A percentile compares a stretch with the other conserved stretches of the same genome.
Conservation (phyloP, 2,888 invertebrate genomes). For the Diaprepes abbreviatus region DNA sequence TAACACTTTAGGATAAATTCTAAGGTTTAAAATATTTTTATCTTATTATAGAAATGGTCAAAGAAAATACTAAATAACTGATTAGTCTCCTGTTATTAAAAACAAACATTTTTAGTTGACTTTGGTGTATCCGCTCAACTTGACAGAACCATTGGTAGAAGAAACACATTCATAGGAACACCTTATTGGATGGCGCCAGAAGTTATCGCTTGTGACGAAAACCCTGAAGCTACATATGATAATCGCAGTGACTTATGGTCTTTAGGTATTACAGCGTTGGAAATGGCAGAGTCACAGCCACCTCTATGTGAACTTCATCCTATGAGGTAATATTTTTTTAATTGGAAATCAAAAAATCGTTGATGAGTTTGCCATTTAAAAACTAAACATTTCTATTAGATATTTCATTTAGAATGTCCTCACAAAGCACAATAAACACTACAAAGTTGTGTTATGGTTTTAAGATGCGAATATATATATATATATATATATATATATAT, state of each 20-base stretch:
- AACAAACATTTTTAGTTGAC: constrained; percentile 79
- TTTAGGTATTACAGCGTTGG: constrained; percentile 96
- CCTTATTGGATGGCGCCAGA: constrained; percentile 99
- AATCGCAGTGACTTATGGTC: constrained; percentile 95
- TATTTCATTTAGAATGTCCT: too few relatives aligned
- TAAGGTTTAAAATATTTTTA: too few relatives aligned
- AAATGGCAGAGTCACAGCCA: constrained; percentile 99
- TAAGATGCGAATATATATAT: too few relatives aligned
- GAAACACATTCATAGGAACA: constrained; percentile 99
- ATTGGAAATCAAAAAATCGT: not conserved
- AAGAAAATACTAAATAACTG: too few relatives aligned
- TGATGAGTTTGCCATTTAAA: too few relatives aligned
- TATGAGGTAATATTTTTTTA: constrained; percentile 87
- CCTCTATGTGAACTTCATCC: constrained; percentile 99
- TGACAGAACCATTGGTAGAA: constrained; percentile 97
- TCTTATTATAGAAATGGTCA: too few relatives aligned
- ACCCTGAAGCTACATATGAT: constrained; percentile 99
- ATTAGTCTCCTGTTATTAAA: too few relatives aligned
- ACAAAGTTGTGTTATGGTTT: too few relatives aligned
- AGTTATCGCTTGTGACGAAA: constrained; percentile 99
- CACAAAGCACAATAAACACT: too few relatives aligned
- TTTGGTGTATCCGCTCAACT: constrained; percentile 99
- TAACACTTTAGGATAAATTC: too few relatives aligned
- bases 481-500: too few relatives aligned
- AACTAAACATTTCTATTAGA: too few relatives aligned